Base-by-base conservation (phyloP, 2,888 invertebrate species). In the Drosophila barbarae region DNA sequence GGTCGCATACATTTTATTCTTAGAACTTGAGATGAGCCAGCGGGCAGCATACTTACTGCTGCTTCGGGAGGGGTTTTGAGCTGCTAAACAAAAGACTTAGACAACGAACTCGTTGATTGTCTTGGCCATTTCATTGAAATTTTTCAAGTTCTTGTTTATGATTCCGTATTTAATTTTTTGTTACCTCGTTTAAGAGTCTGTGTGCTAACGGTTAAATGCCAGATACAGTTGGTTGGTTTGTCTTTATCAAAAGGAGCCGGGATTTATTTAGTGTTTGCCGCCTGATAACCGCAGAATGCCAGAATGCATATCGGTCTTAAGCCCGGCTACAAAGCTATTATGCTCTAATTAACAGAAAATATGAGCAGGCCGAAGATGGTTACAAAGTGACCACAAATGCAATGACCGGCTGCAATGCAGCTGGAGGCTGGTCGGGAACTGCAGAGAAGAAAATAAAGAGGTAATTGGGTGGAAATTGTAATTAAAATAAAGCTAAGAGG, bases 291-390 rank as follows among this genome's bases (percentile, higher is more conserved):
- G 56, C 70, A 64, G 69, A 53, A 72, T 77, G 78, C 72, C 65
- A 75, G 70, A 64, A 52, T 52, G 61, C 63, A 60, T 42, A 67
- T 72, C 41, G 46, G 12, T 46, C 28, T 47, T 50, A 21, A 51
- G 54, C 49, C 30, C 10, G 13, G 28, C 52, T 28, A 6, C 12
- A 12, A 9, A 30, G 56, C 55, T 58, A 78, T 67, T 78, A 68
- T 82, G 76, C 74, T 82, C 76, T 60, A 84, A 84, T 82, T 84
- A 79, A 76, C 75, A 60, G 69, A 53, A 69, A 69, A 47, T 68
- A 53, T 53, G 53, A 54, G 51, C 55, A 47, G 47, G 34, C 28
- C 30, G 39, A 50, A 30, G 35, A 57, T 30, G 42, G 41, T 55
- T 61, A 67, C 60, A 69, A 58, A 71, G 68, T 64, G 71, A 76